Conservation (phyloP, 2,797 vertebrate genomes). For the Coluber constrictor region DNA sequence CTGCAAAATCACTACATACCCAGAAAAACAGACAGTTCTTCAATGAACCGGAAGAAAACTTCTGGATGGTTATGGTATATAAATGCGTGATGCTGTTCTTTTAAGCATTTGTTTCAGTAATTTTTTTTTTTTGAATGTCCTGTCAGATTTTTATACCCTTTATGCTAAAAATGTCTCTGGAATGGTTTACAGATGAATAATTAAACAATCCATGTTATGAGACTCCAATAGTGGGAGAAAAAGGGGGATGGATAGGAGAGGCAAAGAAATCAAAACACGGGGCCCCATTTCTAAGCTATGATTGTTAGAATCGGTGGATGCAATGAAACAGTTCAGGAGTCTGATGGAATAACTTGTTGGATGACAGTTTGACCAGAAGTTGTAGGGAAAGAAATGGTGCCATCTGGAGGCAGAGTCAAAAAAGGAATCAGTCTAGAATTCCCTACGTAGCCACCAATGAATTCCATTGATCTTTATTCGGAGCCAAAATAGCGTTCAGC, state of each 20-base stretch:
- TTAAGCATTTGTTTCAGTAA: not conserved
- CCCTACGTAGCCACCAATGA: not conserved
- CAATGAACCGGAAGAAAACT: slow-evolving; percentile 92
- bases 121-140: slow-evolving; percentile 14
- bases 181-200: not conserved
- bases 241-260: not conserved
- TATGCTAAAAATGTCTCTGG: not conserved
- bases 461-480: not conserved
- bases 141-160: not conserved
- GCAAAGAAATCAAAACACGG: no score
- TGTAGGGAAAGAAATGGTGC: not conserved
- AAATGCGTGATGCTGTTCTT: slow-evolving; percentile 25
- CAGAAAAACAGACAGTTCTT: slow-evolving; percentile 99
- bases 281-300: not conserved
- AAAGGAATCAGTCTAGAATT: not conserved
- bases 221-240: not conserved
- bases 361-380: not conserved
- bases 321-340: not conserved
- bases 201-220: not conserved
- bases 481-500: not conserved
- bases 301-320: not conserved
- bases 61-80: slow-evolving; percentile 98
- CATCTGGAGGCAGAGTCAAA: not conserved
- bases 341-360: not conserved
- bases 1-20: slow-evolving; percentile 95